phyloP scores from a whole-genome alignment of 2,888 invertebrate genomes.

The Pristionchus exspectatus region DNA sequence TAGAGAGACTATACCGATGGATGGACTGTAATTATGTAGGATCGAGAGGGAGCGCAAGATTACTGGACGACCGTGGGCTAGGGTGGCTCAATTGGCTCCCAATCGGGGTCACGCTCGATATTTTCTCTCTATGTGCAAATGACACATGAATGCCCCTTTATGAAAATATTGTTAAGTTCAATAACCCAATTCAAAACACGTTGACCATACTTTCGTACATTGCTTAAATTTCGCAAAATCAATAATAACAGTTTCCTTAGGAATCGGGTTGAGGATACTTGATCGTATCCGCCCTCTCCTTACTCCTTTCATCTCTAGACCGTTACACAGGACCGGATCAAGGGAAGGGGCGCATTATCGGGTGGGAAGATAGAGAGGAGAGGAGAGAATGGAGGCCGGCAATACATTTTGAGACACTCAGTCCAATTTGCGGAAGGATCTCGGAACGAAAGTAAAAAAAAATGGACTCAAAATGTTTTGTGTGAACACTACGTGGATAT shows the following conservation, averaged over 20 bases:
- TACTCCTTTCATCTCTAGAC: slow-evolving; percentile 41
- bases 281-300: not conserved
- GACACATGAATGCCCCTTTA: not conserved
- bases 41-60: slow-evolving; percentile 17
- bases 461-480: too few species aligned
- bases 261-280: not conserved
- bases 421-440: not conserved
- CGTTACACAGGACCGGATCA: slow-evolving; percentile 49
- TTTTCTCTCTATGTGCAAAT: not conserved
- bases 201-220: not conserved
- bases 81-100: slow-evolving; percentile 18
- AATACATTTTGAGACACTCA: slow-evolving; percentile 27
- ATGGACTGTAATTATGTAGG: slow-evolving; percentile 31
- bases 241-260: too few species aligned
- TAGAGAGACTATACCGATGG: slow-evolving; percentile 42
- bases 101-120: not conserved
- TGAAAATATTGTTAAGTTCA: too few species aligned
- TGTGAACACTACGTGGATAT: too few species aligned
- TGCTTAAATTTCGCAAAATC: not conserved
- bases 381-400: not conserved
- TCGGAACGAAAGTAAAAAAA: not conserved
- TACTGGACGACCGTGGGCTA: not conserved
- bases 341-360: slow-evolving; percentile 45
- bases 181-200: not conserved
- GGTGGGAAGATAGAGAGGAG: slow-evolving; percentile 18